Evolutionary conservation across 2,797 vertebrate genomes (phyloP), one percentile per base, ranked within the genome.

Genomic region (Thunnus albacares): DNA sequence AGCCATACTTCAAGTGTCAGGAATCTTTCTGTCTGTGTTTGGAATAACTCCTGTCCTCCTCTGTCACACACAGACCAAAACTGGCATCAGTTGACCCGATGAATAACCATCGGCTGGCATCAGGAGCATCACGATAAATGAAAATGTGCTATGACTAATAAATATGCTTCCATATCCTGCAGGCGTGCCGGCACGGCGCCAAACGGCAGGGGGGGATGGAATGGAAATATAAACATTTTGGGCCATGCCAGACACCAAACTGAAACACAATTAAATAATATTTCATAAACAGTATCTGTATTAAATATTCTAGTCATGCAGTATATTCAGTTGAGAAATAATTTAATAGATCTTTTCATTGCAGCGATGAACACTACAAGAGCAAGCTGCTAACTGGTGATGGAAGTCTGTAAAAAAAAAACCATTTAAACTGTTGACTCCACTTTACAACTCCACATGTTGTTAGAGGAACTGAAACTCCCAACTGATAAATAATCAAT

Each of bases 1-100:
- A 89, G 87, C 84, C 90, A 84, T 87, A 92, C 82, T 95, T 95
- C 95, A 95, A 95, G 95, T 95, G 92, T 94, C 93, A 94, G 94
- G 94, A 94, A 90, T 93, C 81, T 76, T 76, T 91, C 82, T 68
- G 70, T 89, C 82, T 88, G 86, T 83, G 89, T 84, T 79, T 72
- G 64, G n/a, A 71, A 69, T 35, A 53, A 79, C 75, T 81, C 75
- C 75, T n/a, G 73, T 56, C 63, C 81, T 75, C 71, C 61, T 57
- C 79, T 17, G 59, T 77, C 79, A 47, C 66, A 75, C 74, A 76
- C 83, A 86, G 77, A 90, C 45, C 75, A 71, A 79, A 77, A 73
- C 83, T 76, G 83, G 87, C 85, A 53, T 85, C 81, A 76, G 57
- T 51, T 76, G 82, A 86, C 82, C 88, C 41, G 75, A 84, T 86